Evolutionary conservation across 2,113 vertebrate genomes (phyloP).

Genomic region (Pseudorhombus dupliciocellatus): DNA sequence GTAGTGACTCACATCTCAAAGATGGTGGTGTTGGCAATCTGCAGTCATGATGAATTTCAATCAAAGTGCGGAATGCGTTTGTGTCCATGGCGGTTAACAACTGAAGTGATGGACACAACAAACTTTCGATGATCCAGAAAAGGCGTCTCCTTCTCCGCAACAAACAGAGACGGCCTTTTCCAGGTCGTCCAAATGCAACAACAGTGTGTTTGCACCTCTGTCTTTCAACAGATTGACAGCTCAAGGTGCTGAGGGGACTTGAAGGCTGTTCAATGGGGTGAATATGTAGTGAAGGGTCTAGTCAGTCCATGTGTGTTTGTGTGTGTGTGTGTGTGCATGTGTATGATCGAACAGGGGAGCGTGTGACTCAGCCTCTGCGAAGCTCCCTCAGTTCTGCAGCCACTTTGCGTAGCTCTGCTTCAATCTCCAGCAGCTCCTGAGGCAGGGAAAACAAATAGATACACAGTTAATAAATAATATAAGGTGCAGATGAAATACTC

Average conservation of each 20-base stretch:
- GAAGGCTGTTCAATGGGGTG: constrained; percentile 35
- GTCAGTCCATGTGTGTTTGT: constrained; percentile 28
- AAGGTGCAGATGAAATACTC: too few relatives aligned
- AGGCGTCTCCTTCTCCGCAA: background rate
- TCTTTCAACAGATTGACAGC: constrained; percentile 33
- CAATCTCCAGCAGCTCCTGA: constrained; percentile 81
- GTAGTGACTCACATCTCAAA: constrained; percentile 26
- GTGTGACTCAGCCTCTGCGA: constrained; percentile 71
- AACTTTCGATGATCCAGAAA: constrained; percentile 26
- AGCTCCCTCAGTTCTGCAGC: constrained; percentile 81
- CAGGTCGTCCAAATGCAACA: constrained; percentile 10
- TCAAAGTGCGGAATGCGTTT: constrained; percentile 61
- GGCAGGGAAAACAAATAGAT: background rate
- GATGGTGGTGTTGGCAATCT: constrained; percentile 14
- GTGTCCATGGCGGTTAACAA: constrained; percentile 20
- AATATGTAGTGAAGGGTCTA: constrained; percentile 32
- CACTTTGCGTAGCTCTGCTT: constrained; percentile 81
- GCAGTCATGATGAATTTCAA: constrained; percentile 29
- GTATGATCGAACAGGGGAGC: background rate
- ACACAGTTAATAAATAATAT: too few relatives aligned
- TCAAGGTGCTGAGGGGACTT: constrained; percentile 26
- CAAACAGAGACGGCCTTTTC: background rate
- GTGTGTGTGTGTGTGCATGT: background rate
- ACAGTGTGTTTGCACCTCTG: constrained; percentile 26
- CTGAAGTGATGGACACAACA: constrained; percentile 4